phyloP scores from a whole-genome alignment of 2,797 vertebrate genomes.

The Myotis planiceps region DNA sequence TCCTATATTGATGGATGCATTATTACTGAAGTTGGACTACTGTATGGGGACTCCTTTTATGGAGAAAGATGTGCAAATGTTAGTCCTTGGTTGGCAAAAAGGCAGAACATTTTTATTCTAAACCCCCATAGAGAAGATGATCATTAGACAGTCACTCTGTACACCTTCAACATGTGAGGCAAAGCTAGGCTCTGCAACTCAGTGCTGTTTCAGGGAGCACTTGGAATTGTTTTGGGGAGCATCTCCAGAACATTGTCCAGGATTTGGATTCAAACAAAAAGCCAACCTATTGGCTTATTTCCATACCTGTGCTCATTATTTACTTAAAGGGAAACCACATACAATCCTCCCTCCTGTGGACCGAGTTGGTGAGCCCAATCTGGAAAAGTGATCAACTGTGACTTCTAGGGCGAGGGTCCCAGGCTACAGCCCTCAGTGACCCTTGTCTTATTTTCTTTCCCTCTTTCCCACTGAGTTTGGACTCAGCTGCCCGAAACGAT shows the following conservation, averaged over 20 bases:
- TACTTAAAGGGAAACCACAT: conserved; percentile 1
- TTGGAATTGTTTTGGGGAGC: neutral
- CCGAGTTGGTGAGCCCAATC: neutral
- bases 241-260: neutral
- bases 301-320: neutral
- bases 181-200: neutral
- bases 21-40: neutral
- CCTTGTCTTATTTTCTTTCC: conserved; percentile 29
- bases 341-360: neutral
- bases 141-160: neutral
- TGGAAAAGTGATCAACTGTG: neutral
- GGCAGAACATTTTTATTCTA: neutral
- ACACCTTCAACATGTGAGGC: neutral
- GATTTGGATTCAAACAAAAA: neutral
- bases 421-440: conserved; percentile 18
- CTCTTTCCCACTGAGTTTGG: conserved; percentile 66
- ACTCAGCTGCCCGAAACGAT: conserved; percentile 67
- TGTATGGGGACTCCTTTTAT: neutral
- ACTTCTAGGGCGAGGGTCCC: neutral
- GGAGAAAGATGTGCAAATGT: neutral
- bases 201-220: neutral
- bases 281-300: neutral
- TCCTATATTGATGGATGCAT: neutral
- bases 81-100: neutral
- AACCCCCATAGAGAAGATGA: neutral